Percentiles rank a stretch among this genome's conserved stretches.
phyloP scores from a whole-genome alignment of 2,888 invertebrate genomes.

The Myopa tessellatipennis region DNA sequence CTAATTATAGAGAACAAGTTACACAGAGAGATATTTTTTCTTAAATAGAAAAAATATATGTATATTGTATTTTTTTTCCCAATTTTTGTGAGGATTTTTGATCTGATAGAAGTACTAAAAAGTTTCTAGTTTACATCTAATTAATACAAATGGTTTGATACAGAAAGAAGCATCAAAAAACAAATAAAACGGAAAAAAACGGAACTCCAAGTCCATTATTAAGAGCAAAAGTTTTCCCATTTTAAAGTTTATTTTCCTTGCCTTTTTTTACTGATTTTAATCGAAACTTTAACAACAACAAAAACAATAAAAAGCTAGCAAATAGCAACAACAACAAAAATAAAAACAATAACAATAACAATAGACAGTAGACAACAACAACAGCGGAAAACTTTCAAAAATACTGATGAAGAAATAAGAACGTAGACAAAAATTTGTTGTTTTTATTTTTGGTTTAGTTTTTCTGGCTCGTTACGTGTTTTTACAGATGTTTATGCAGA shows the following conservation, averaged over 20 bases:
- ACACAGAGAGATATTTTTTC: too few species aligned
- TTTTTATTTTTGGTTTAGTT: neutral
- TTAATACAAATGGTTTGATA: conserved; percentile 51
- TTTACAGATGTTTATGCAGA: conserved; percentile 9
- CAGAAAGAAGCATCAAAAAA: conserved; percentile 24
- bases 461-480: conserved; percentile 17
- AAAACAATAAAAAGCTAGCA: neutral
- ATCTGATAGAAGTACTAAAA: neutral
- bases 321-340: neutral
- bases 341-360: conserved; percentile 32
- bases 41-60: too few species aligned
- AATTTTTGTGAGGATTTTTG: too few species aligned
- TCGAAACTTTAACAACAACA: conserved; percentile 31
- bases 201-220: neutral
- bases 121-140: conserved; percentile 46
- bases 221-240: conserved; percentile 49
- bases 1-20: too few species aligned
- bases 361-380: neutral
- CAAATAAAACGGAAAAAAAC: neutral
- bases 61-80: too few species aligned
- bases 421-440: neutral
- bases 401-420: conserved; percentile 20
- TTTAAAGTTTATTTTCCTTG: conserved; percentile 43
- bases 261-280: conserved; percentile 12
- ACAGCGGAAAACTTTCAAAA: neutral